These are phyloP conservation scores for Drosophila asahinai DNA, from an alignment of 1,140 invertebrate species.

Conservation along the genomic window DNA sequence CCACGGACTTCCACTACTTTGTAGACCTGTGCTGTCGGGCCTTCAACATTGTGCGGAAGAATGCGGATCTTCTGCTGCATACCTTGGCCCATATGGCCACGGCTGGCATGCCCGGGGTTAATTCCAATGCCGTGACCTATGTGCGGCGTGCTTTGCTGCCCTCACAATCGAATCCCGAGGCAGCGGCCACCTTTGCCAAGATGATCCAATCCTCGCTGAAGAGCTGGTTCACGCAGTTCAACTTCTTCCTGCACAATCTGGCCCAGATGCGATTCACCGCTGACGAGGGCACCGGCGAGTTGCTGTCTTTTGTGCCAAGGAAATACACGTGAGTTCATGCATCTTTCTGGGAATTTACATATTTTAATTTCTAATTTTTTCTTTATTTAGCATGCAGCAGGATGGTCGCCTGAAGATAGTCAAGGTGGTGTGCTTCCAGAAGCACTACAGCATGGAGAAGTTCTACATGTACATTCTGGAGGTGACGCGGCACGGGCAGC, in stretches of 20 bases:
- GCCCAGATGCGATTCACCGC: conserved; percentile 96
- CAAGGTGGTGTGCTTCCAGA: conserved; percentile 95
- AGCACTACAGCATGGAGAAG: conserved; percentile 98
- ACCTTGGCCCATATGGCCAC: conserved; percentile 97
- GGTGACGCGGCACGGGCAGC: conserved; percentile 93
- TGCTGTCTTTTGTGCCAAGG: conserved; percentile 97
- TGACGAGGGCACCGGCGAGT: conserved; percentile 92
- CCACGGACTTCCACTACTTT: conserved; percentile 97
- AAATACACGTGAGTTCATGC: conserved; percentile 92
- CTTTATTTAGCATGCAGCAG: conserved; percentile 90
- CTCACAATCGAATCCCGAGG: conserved; percentile 96
- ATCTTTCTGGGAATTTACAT: not conserved
- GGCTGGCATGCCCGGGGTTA: conserved; percentile 97
- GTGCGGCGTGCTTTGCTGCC: conserved; percentile 96
- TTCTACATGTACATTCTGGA: conserved; percentile 98
- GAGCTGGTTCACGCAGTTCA: conserved; percentile 96
- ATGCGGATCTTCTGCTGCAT: conserved; percentile 96
- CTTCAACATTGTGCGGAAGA: conserved; percentile 98
- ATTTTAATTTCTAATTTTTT: conserved; percentile 5
- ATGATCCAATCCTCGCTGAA: conserved; percentile 96
- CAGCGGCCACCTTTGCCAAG: conserved; percentile 95
- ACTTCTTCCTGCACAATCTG: conserved; percentile 99
- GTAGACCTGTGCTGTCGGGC: conserved; percentile 99
- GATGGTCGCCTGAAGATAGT: conserved; percentile 96
- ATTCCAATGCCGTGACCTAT: conserved; percentile 95